Evolutionary conservation across 2,888 invertebrate species (phyloP), one percentile per base, ranked within the genome.

Genomic region (Agriopis marginaria): DNA sequence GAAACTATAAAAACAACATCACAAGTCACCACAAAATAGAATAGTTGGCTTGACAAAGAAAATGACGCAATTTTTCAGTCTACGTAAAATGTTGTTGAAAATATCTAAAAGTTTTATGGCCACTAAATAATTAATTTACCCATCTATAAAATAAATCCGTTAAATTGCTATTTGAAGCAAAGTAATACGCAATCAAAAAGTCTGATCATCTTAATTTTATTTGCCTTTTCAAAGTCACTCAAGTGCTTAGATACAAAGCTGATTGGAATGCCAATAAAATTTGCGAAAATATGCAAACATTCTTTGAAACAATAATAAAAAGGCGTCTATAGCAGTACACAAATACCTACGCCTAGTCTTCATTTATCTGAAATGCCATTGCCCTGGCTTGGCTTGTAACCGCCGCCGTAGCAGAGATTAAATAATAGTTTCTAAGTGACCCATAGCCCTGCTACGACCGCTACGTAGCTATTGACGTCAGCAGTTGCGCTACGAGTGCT

Each of bases 401-500:
- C 66, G 40, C 14, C 44, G 56, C 32, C 32, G 32, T 66, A 53
- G 40, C 17, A 58, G 42, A 58, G 42, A 14, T 62, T 61, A 61
- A 49, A 49, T 51, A 62, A 50, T 12, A 53, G 51, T 51, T 53
- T 23, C n/a, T 62, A 32, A n/a, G 50, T 53, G 51, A 32, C 11
- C 53, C 44, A 12, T 44, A 45, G 17, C 45, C 23, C 17, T 23
- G 32, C 63, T 67, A 71, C 69, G 50, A 40, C 49, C 70, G 39
- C 54, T 53, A 70, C 64, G 74, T 67, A 70, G 63, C 68, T 47
- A 49, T 32, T 75, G 75, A 73, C 75, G 75, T 75, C 75, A 72
- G 55, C 51, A 49, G 67, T 54, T 42, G 59, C 61, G 63, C 64
- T 67, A 65, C 68, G 66, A 68, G 63, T 63, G 64, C 73, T 71